Evolutionary conservation across 2,113 vertebrate species (phyloP), one percentile per base, ranked within the genome.

Genomic region (Dipodomys merriami): DNA sequence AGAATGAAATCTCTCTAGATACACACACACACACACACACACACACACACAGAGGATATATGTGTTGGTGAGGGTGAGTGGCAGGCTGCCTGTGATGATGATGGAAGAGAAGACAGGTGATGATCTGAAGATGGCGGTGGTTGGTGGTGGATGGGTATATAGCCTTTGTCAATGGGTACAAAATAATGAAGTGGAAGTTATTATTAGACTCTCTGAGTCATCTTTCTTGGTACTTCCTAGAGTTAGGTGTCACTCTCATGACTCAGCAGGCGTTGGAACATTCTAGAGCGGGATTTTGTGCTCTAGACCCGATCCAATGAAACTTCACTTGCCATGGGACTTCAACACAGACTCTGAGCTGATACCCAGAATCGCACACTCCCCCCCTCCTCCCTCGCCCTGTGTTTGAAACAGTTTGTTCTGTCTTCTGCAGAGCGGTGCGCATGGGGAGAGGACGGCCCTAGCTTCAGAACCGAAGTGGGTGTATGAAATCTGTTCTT

Each of bases 401-500:
- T 87, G 65, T 83, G 90, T 95, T 93, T 83, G 65, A 96, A 95
- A 97, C 35, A 78, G 94, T 94, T 95, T 97, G 93, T 96, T 97
- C 96, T 88, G 46, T 88, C 44, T 94, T 95, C 92, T 81, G 53
- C 25, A 39, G 82, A 85, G 91, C 91, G 30, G n/a, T 3, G 78
- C 93, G 91, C 82, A 67, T 60, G 83, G 85, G 76, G 90, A 88
- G 74, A 19, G 46, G 86, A n/a, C 33, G 64, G 74, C 87, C 80
- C 78, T 83, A 90, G 87, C 87, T 83, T 62, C 87, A 93, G 73
- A 86, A 92, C 49, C 83, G 0, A 92, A 93, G 97, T 95, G 95
- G 96, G 97, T 90, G 96, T 96, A 69, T 88, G 78, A 95, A 95
- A 96, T 96, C 95, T 97, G 96, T 95, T 95, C 88, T 71, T 91